Conservation (phyloP, 2,113 vertebrate genomes). For the Rattus norvegicus region GRCr8 NC_086023.1:75376001-75376500, state of each 20-base stretch:
- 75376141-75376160: neutral
- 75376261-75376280: neutral
- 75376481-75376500: neutral
- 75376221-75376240: neutral
- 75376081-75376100: neutral
- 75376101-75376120: neutral
- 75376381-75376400: neutral
- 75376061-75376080: conserved; percentile 43
- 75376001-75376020: neutral
- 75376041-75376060: conserved; percentile 56
- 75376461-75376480: neutral
- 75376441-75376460: neutral
- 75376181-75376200: neutral
- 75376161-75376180: neutral
- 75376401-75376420: neutral
- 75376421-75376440: neutral
- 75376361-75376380: neutral
- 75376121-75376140: neutral
- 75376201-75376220: too few species aligned
- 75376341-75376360: neutral
- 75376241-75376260: neutral
- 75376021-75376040: neutral
- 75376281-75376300: neutral
- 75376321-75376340: neutral
- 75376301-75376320: neutral